A percentile compares a stretch with the other conserved stretches of the same genome.
phyloP scores from a whole-genome alignment of 2,113 vertebrate genomes.

The Heterotilapia buettikoferi region DNA sequence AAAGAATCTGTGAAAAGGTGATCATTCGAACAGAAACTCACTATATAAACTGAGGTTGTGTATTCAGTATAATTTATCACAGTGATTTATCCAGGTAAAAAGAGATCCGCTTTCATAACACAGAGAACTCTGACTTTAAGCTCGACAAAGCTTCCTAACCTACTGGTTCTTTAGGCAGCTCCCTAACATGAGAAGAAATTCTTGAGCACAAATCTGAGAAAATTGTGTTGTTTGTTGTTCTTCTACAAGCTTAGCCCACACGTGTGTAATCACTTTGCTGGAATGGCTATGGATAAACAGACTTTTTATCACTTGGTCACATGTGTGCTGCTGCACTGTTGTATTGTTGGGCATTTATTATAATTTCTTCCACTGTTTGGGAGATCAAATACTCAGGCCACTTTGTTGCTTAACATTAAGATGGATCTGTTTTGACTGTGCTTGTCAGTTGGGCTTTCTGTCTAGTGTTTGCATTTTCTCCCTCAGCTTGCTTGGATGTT shows the following conservation, averaged over 20 bases:
- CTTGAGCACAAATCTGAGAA: background rate
- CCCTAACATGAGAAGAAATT: background rate
- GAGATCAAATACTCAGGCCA: background rate
- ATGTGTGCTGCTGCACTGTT: background rate
- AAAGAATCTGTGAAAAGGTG: background rate
- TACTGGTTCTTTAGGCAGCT: background rate
- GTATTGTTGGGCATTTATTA: background rate
- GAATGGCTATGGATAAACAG: background rate
- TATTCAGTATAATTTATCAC: background rate
- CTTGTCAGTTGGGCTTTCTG: background rate
- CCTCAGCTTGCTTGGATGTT: background rate
- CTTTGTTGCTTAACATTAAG: background rate
- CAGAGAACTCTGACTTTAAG: background rate
- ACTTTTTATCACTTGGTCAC: background rate
- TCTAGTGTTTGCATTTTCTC: background rate
- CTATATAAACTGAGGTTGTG: background rate
- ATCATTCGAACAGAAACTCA: background rate
- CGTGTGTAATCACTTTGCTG: background rate
- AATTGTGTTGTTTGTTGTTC: background rate
- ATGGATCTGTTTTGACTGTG: background rate
- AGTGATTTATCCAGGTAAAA: background rate
- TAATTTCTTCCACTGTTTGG: background rate
- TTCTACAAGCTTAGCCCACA: background rate
- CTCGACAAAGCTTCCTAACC: background rate
- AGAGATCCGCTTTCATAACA: background rate